Evolutionary conservation across 2,888 invertebrate genomes (phyloP).

Genomic region (Sicus ferrugineus): DNA sequence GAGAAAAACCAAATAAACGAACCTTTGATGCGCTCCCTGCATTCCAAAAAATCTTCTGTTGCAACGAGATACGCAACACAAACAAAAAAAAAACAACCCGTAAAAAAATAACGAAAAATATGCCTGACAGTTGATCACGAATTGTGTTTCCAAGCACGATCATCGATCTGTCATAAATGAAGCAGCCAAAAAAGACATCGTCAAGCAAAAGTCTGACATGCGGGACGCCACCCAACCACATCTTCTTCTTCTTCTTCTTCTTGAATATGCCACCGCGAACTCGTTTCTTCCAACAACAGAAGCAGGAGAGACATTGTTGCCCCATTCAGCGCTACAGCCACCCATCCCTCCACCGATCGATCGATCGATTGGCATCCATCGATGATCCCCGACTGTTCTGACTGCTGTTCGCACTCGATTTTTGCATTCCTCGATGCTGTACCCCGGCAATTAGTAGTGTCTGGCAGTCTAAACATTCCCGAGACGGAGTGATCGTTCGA

Average conservation of each 20-base stretch:
- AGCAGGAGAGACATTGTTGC: background rate
- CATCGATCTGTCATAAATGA: conserved; percentile 30
- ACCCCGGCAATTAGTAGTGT: too few relatives aligned
- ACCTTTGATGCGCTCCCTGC: conserved; percentile 2
- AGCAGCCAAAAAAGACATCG: background rate
- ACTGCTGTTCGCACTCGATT: too few relatives aligned
- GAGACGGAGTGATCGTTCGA: too few relatives aligned
- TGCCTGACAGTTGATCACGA: conserved; percentile 39
- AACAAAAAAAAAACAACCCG: background rate
- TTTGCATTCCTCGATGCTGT: too few relatives aligned
- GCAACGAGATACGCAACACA: too few relatives aligned
- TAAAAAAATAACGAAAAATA: background rate
- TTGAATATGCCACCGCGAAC: background rate
- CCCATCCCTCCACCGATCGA: background rate
- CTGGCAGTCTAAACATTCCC: too few relatives aligned
- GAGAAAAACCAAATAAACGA: conserved; percentile 1
- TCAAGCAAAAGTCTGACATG: background rate
- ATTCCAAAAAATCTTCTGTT: conserved; percentile 29
- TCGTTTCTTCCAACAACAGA: background rate
- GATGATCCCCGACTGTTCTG: too few relatives aligned
- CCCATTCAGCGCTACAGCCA: background rate
- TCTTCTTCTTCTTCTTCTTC: background rate
- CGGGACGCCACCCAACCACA: background rate
- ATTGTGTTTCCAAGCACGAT: conserved; percentile 18
- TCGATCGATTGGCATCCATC: background rate